Evolutionary conservation across 2,888 invertebrate species (phyloP).

Genomic region (Glaucopsyche alexis): DNA sequence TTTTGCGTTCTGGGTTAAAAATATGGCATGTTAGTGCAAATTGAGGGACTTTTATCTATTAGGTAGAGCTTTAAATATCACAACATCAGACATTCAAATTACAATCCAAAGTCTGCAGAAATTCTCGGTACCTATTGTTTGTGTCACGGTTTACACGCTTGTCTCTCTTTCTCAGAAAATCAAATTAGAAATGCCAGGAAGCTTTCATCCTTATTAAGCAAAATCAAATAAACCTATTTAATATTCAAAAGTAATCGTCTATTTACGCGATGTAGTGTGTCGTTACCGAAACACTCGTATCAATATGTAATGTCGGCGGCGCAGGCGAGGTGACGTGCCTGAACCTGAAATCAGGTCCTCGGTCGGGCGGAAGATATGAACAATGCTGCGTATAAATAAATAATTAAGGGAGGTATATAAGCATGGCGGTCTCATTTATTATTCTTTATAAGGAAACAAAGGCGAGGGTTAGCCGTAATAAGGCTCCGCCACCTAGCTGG

Average conservation of each 20-base stretch:
- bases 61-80: no score
- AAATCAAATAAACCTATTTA: neutral
- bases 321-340: constrained; percentile 54
- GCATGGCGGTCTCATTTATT: constrained; percentile 79
- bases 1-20: no score
- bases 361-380: constrained; percentile 67
- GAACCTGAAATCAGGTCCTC: constrained; percentile 41
- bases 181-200: neutral
- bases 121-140: neutral
- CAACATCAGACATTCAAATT: neutral
- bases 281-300: neutral
- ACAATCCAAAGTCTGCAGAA: neutral
- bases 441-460: constrained; percentile 81
- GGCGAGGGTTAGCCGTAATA: constrained; percentile 81
- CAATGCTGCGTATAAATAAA: constrained; percentile 75
- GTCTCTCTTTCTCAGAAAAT: neutral
- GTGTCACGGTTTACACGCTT: neutral
- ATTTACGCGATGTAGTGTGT: neutral
- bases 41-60: no score
- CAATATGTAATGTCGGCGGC: constrained; percentile 44
- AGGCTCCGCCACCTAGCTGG: constrained; percentile 80
- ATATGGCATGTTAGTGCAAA: no score
- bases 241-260: constrained; percentile 7
- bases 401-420: constrained; percentile 79
- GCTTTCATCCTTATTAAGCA: neutral